phyloP scores from a whole-genome alignment of 1,140 invertebrate species.

The Elymnias hypermnestra region DNA sequence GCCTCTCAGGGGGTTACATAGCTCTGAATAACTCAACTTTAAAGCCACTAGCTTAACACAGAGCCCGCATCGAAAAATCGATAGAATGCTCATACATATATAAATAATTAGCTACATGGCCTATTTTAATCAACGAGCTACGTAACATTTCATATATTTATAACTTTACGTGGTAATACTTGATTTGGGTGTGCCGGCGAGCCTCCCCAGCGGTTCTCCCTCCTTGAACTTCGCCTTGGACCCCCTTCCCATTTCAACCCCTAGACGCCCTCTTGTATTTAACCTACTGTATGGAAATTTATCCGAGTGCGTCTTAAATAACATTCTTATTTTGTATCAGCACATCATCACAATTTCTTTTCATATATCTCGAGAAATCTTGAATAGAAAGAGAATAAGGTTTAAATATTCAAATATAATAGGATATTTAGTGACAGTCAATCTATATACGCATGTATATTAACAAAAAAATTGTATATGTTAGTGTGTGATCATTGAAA shows the following conservation, averaged over 20 bases:
- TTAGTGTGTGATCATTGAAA: no score
- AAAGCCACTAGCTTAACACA: not conserved
- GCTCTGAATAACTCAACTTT: no score
- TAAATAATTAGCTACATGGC: not conserved
- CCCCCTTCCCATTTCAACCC: constrained; percentile 16
- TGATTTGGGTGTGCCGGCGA: constrained; percentile 8
- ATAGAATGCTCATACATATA: constrained; percentile 1
- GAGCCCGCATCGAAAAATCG: not conserved
- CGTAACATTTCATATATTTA: constrained; percentile 16
- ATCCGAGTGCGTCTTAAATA: not conserved
- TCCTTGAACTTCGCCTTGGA: constrained; percentile 21
- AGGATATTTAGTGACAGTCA: no score
- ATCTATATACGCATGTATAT: no score
- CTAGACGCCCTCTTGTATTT: constrained; percentile 11
- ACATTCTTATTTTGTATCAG: not conserved
- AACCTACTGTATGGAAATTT: constrained; percentile 1
- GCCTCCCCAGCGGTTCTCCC: constrained; percentile 7
- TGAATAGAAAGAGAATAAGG: no score
- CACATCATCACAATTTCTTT: no score
- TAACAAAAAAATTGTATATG: no score
- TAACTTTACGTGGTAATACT: constrained; percentile 8
- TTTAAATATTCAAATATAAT: no score
- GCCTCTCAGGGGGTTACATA: no score
- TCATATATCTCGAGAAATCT: not conserved
- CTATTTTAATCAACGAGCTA: not conserved